Base-by-base conservation (phyloP, 2,797 vertebrate species). In the Bradypodion pumilum region DNA sequence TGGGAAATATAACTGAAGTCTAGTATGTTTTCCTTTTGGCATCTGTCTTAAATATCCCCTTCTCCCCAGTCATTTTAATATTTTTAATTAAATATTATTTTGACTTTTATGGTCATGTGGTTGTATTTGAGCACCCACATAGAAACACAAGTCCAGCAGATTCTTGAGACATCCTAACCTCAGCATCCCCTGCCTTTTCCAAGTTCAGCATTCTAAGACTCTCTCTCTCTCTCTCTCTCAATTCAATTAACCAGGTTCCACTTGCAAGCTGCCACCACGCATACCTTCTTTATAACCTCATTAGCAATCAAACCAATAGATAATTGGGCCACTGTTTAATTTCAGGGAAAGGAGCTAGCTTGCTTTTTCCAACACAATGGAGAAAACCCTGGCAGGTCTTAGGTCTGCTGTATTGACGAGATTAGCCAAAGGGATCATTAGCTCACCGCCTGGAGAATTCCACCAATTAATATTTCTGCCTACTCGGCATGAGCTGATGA, bases 351-450 rank as follows among this genome's bases (percentile, higher is more conserved):
- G 32, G 29, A 75, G 35, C 35, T 56, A 1, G 21, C 35, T 65
- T 70, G 44, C 63, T 16, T 87, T 87, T 83, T 80, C 81, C n/a
- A 42, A 63, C 49, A 60, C 81, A 63, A 32, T 76, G 77, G 44
- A 77, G 27, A 52, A 10, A 42, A 44, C 23, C 25, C 52, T 49
- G 69, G 62, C 49, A 32, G 63, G 44, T 49, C 12, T 52, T 1
- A 62, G 23, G 21, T 32, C 52, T 29, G 29, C 63, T 70, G 72
- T 35, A 27, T 76, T 84, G 42, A 81, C 72, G 72, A 63, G 42
- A 80, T 65, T 68, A 56, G 72, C 19, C 4, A 44, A 9, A 32
- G 23, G 27, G 56, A 29, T 56, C 40, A 23, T n/a, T 4, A 49
- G 21, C 7, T n/a, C 27, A 37, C 21, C 15, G n/a, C 29, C 59